Evolutionary conservation across 2,888 invertebrate species (phyloP), one percentile per base, ranked within the genome.

Genomic region (Macrophya annulata): DNA sequence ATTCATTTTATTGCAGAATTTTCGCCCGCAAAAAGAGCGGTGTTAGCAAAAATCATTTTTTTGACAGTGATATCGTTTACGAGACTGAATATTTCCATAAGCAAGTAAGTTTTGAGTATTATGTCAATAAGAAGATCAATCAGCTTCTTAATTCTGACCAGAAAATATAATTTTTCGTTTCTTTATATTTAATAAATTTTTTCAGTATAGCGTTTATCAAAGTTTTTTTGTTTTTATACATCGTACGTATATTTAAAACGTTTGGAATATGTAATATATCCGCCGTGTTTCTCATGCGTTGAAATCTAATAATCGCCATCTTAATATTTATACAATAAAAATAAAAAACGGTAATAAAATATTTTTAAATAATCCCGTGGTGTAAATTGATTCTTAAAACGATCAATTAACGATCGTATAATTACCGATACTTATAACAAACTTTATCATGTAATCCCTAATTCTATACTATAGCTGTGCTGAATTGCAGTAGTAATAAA

Each of bases 1-100:
- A 17, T 59, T 59, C 9, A 8, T 21, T 59, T 59, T 21, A 8
- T 21, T 21, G 9, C 59, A 21, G 59, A 21, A 40, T 21, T 83
- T 45, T 68, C 21, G 62, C 43, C 40, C 59, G 59, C n/a, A n/a
- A n/a, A 31, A 87, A 85, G 40, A 89, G 86, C 72, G 87, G 88
- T 79, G 86, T 88, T 0, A 83, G 37, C 17, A 87, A 86, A 15
- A 86, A 88, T 62, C 88, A 88, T 76, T 88, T 88, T 71, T 84
- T 82, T 51, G 87, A 87, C 74, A 87, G 86, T 79, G 85, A 87
- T 31, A 83, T 90, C 12, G 90, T 89, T 6, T 90, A 88, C 31
- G 90, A 91, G 87, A 89, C 87, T 12, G 91, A 91, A 79, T 90
- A 89, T 88, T 91, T 88, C 86, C 90, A 90, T 84, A 89, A 89